A percentile compares a stretch with the other conserved stretches of the same genome.
Evolutionary conservation across 1,140 invertebrate genomes (phyloP).

Genomic region (Aphis gossypii): DNA sequence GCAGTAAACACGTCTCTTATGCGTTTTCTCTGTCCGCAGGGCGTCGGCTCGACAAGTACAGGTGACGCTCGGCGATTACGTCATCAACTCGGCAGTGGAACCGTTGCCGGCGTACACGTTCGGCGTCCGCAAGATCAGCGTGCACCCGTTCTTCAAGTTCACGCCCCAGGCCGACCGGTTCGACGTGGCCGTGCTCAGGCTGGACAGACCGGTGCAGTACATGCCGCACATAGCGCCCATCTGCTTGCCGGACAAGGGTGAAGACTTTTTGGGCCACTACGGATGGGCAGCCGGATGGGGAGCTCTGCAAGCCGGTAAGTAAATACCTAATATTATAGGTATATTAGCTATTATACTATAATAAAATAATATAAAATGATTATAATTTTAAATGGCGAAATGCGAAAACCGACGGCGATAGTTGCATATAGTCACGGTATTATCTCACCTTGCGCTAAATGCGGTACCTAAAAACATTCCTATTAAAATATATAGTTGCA

Average conservation of each 20-base stretch:
- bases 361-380: no score
- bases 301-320: constrained; percentile 77
- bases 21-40: constrained; percentile 64
- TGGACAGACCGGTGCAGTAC: constrained; percentile 87
- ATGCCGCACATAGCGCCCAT: constrained; percentile 93
- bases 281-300: constrained; percentile 95
- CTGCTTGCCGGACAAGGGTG: constrained; percentile 88
- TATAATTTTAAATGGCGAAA: no score
- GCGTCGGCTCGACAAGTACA: constrained; percentile 87
- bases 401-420: no score
- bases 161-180: constrained; percentile 83
- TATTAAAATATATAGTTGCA: background rate
- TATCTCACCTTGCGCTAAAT: no score
- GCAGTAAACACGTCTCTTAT: background rate
- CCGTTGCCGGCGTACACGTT: constrained; percentile 89
- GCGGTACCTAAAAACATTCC: no score
- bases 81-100: constrained; percentile 91
- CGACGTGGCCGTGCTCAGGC: constrained; percentile 88
- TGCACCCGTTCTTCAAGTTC: constrained; percentile 94
- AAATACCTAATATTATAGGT: background rate
- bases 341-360: no score
- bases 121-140: constrained; percentile 85
- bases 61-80: constrained; percentile 91
- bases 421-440: no score
- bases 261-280: constrained; percentile 87